A percentile compares a stretch with the other conserved stretches of the same genome.
Conservation (phyloP, 2,113 vertebrate species). For the Isichthys henryi region DNA sequence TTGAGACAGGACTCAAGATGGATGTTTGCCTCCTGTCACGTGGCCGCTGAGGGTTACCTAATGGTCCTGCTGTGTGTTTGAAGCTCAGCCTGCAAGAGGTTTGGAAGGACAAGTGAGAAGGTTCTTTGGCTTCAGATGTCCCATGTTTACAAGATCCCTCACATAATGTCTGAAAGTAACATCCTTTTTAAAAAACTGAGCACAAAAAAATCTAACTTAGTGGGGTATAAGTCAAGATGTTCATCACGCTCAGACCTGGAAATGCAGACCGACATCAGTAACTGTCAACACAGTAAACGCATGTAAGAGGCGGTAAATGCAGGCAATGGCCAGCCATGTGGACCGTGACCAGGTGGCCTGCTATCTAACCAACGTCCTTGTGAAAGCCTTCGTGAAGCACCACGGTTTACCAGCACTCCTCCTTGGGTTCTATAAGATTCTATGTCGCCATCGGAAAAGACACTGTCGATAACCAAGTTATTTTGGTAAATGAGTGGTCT, state of each 20-base stretch:
- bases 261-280: not conserved
- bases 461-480: not conserved
- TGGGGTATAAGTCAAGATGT: constrained; percentile 51
- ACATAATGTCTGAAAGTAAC: constrained; percentile 44
- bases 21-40: constrained; percentile 73
- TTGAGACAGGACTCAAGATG: constrained; percentile 56
- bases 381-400: not conserved
- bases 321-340: not conserved
- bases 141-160: constrained; percentile 53
- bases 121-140: constrained; percentile 56
- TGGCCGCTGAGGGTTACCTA: constrained; percentile 82
- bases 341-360: not conserved
- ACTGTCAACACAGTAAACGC: not conserved
- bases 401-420: not conserved
- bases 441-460: not conserved
- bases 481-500: not conserved
- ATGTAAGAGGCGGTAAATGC: not conserved
- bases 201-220: constrained; percentile 44
- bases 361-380: not conserved
- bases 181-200: constrained; percentile 31
- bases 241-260: constrained; percentile 44
- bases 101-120: constrained; percentile 67
- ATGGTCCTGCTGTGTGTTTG: constrained; percentile 78
- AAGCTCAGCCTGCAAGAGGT: constrained; percentile 76
- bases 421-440: not conserved